Evolutionary conservation across 2,797 vertebrate species (phyloP), one percentile per base, ranked within the genome.

Genomic region (Mormyrus proboscirostris): DNA sequence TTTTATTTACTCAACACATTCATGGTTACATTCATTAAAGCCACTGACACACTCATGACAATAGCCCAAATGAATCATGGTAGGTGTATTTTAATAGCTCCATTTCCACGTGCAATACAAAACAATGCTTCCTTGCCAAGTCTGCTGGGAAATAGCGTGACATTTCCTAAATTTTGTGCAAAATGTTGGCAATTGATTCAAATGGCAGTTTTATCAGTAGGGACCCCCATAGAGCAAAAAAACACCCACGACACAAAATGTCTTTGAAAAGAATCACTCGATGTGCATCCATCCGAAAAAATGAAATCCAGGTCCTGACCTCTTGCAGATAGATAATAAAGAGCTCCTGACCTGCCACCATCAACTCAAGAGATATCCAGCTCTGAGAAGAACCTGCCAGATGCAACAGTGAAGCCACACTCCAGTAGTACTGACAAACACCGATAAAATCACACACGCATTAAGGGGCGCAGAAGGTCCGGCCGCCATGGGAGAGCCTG

Each of bases 401-500:
- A 82, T 12, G 19, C 19, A 65, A 62, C 22, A 41, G 25, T n/a
- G 47, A 82, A 57, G 50, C 4, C 7, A 19, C n/a, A 14, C 8
- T 33, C 55, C n/a, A 9, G 14, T n/a, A 76, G 59, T n/a, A 76
- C 10, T 79, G 44, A 44, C 25, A 9, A 33, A 44, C 51, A 25
- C 16, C 33, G 1, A 38, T 62, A 50, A 41, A 29, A 57, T 22
- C n/a, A n/a, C 7, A 76, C 44, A 55, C 33, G n/a, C 14, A 44
- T 79, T 41, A 41, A 87, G 86, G 57, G 57, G 14, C 33, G 29
- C 29, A 19, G n/a, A 22, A 6, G 73, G 19, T 69, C 73, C 33
- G 86, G 86, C 69, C 84, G 53, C 91, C 90, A 96, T 96, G 96
- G 95, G 95, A n/a, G 95, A 96, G 87, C 94, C 95, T 0, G 92